A percentile compares a stretch with the other conserved stretches of the same genome.
phyloP scores from a whole-genome alignment of 2,888 invertebrate genomes.

The Phania funesta region DNA sequence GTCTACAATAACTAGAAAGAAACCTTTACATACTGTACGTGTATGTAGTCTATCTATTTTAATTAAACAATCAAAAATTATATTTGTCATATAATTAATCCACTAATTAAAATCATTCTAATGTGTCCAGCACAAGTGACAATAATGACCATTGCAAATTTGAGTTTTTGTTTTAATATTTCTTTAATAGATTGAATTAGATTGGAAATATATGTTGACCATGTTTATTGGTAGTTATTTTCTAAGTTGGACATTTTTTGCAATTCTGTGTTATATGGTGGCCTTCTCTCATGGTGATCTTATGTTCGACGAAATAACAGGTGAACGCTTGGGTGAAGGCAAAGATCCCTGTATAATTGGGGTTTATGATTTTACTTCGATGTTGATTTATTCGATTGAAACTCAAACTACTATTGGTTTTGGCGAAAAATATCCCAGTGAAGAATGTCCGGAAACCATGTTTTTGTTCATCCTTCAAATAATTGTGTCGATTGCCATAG shows the following conservation, averaged over 20 bases:
- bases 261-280: slow-evolving; percentile 88
- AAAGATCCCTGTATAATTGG: slow-evolving; percentile 82
- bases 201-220: slow-evolving; percentile 95
- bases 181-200: slow-evolving; percentile 84
- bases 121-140: background rate
- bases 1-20: background rate
- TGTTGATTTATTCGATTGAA: slow-evolving; percentile 92
- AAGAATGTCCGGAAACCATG: slow-evolving; percentile 92
- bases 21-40: background rate
- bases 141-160: background rate
- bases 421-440: slow-evolving; percentile 89
- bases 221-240: slow-evolving; percentile 93
- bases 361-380: slow-evolving; percentile 83
- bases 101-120: slow-evolving; percentile 35
- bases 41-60: background rate
- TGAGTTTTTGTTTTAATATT: slow-evolving; percentile 73
- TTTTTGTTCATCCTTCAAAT: slow-evolving; percentile 91
- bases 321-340: slow-evolving; percentile 80
- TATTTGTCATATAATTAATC: slow-evolving; percentile 42
- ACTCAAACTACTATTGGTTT: slow-evolving; percentile 93
- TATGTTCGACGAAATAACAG: slow-evolving; percentile 82
- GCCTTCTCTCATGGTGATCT: slow-evolving; percentile 89
- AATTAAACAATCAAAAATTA: slow-evolving; percentile 8
- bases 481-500: slow-evolving; percentile 83
- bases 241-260: slow-evolving; percentile 89